Evolutionary conservation across 2,888 invertebrate species (phyloP).

Genomic region (Eristalis tenax): DNA sequence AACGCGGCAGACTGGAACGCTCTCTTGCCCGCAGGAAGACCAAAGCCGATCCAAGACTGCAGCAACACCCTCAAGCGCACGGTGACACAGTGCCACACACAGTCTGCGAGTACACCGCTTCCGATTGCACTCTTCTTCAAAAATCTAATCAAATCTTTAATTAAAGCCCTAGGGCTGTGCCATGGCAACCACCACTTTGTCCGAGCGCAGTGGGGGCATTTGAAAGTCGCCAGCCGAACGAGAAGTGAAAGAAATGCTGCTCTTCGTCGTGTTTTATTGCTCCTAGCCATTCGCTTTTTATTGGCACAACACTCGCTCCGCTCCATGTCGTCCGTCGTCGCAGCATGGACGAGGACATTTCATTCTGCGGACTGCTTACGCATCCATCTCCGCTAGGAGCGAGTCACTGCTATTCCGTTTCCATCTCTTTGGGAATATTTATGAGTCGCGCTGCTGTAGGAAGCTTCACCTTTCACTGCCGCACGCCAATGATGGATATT

Average conservation of each 20-base stretch:
- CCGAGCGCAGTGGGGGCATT: conserved; percentile 2
- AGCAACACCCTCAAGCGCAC: not conserved
- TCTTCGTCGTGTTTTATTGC: conserved; percentile 19
- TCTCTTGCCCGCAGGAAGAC: not conserved
- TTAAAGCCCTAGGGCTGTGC: conserved; percentile 13
- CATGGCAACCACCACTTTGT: not conserved
- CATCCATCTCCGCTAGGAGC: conserved; percentile 1
- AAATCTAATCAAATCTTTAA: conserved; percentile 27
- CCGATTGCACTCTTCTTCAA: not conserved
- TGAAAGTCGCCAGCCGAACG: conserved; percentile 25
- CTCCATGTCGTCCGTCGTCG: not conserved
- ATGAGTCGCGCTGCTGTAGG: conserved; percentile 53
- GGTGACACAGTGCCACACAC: conserved; percentile 1
- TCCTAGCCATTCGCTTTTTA: conserved; percentile 62
- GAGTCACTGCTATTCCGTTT: not conserved
- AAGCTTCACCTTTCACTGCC: conserved; percentile 55
- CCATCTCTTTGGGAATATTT: conserved; percentile 42
- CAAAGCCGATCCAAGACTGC: not conserved
- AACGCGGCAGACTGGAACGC: not conserved
- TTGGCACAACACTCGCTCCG: conserved; percentile 30
- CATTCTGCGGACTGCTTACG: conserved; percentile 46
- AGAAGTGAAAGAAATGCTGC: conserved; percentile 4
- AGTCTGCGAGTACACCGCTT: not conserved
- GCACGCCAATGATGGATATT: conserved; percentile 65
- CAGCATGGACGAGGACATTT: conserved; percentile 58